Conservation (phyloP, 2,113 vertebrate genomes). For the Scopus umbretta region DNA sequence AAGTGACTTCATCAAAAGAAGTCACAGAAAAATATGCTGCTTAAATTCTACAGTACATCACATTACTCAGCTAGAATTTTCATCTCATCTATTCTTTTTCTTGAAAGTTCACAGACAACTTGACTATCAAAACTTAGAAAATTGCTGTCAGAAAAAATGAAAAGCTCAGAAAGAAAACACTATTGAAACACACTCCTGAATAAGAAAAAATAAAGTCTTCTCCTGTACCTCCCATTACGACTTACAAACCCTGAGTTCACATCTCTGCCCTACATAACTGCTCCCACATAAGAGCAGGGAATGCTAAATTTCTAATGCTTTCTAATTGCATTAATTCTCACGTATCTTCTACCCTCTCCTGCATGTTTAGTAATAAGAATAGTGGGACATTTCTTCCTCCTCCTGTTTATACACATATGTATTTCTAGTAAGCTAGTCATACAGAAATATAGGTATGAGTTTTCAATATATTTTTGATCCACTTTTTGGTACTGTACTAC, state of each 20-base stretch:
- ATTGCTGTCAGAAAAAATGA: neutral
- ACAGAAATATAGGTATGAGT: neutral
- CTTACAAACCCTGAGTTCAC: neutral
- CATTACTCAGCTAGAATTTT: neutral
- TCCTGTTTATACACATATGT: fast-evolving
- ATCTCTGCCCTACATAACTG: neutral
- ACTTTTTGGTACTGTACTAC: neutral
- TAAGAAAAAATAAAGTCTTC: neutral
- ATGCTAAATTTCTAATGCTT: neutral
- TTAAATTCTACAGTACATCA: neutral
- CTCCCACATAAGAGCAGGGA: neutral
- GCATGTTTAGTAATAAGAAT: neutral
- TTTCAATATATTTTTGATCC: neutral
- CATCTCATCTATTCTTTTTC: neutral
- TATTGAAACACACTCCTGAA: neutral
- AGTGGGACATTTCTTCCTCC: neutral
- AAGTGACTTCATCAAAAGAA: neutral
- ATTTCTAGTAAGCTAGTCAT: neutral
- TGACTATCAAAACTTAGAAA: neutral
- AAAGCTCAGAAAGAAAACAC: neutral
- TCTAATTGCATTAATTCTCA: neutral
- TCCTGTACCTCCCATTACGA: fast-evolving
- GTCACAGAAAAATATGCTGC: neutral
- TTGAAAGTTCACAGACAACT: neutral
- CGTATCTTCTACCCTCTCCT: neutral